These are phyloP conservation scores for Nezara viridula DNA, from an alignment of 2,888 invertebrate species.

Conservation along the genomic window DNA sequence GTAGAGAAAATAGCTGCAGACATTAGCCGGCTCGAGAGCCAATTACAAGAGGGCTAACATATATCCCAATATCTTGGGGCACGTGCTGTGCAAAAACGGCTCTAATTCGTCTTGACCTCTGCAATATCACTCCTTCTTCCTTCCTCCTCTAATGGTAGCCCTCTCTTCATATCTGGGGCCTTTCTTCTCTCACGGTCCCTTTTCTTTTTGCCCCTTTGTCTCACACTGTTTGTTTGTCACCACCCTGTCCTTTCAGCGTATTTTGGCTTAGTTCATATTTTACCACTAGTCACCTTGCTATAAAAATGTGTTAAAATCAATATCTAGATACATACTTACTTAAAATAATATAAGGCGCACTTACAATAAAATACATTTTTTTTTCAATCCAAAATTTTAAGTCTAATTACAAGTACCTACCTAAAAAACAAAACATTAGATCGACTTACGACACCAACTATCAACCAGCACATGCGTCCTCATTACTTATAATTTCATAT, in stretches of 20 bases:
- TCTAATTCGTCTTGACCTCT: conserved; percentile 45
- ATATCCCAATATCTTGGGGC: conserved; percentile 40
- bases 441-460: too few relatives aligned
- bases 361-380: too few relatives aligned
- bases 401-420: too few relatives aligned
- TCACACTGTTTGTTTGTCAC: conserved; percentile 26
- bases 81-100: conserved; percentile 34
- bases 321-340: too few relatives aligned
- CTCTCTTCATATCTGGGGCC: conserved; percentile 29
- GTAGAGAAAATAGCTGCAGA: not conserved
- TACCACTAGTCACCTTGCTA: too few relatives aligned
- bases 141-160: not conserved
- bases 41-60: conserved; percentile 21
- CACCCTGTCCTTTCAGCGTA: not conserved
- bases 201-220: not conserved
- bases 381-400: too few relatives aligned
- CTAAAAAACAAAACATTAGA: too few relatives aligned
- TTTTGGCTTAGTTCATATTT: not conserved
- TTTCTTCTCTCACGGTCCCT: not conserved
- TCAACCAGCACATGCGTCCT: too few relatives aligned
- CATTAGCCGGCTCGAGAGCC: not conserved
- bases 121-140: conserved; percentile 46
- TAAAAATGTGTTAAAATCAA: too few relatives aligned
- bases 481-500: too few relatives aligned
- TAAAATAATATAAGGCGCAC: too few relatives aligned